Percentiles rank a stretch among this genome's conserved stretches.
Conservation (phyloP, 2,113 vertebrate species). For the Terrapene triunguis region DNA sequence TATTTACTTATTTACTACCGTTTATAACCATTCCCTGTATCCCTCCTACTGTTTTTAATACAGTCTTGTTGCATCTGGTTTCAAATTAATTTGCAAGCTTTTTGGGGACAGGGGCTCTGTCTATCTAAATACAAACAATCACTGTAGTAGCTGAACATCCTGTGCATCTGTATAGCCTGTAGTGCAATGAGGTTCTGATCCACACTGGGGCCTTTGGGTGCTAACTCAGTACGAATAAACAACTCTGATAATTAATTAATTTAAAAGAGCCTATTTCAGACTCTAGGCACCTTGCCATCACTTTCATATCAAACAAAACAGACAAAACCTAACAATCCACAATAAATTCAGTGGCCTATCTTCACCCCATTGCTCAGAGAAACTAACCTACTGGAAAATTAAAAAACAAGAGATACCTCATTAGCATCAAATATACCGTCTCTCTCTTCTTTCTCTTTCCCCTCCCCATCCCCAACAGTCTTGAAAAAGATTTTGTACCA, state of each 20-base stretch:
- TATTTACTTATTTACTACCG: constrained; percentile 41
- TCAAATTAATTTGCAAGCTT: not conserved
- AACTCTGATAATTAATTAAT: not conserved
- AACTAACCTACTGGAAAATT: not conserved
- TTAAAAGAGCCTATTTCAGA: not conserved
- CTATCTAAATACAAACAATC: not conserved
- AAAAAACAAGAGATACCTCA: not conserved
- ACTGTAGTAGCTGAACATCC: not conserved
- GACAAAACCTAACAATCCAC: not conserved
- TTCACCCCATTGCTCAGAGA: not conserved
- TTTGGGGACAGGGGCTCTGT: rapidly evolving
- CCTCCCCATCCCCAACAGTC: not conserved
- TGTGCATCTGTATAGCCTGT: not conserved
- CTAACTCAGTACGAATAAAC: not conserved
- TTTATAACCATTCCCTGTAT: not conserved
- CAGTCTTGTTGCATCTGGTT: not conserved
- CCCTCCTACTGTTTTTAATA: not conserved
- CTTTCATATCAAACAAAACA: not conserved
- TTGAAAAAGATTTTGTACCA: not conserved
- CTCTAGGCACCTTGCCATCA: not conserved
- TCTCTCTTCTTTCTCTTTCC: not conserved
- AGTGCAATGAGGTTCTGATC: not conserved
- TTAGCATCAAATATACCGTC: not conserved
- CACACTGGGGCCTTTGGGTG: not conserved
- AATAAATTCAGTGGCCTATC: not conserved